Conservation (phyloP, 2,113 vertebrate species). For the Cercopithecus mona region DNA sequence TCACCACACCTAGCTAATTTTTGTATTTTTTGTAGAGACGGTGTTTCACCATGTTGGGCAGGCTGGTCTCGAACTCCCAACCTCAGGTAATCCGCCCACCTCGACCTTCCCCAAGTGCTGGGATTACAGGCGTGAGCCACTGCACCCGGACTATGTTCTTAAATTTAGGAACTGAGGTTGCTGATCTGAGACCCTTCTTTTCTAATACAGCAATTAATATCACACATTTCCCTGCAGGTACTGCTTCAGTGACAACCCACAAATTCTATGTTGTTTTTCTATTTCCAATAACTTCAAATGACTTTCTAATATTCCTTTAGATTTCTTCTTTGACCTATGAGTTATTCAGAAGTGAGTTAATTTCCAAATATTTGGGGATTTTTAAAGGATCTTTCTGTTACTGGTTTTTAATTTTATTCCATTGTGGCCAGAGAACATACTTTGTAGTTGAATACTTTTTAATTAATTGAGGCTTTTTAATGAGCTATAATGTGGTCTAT, state of each 20-base stretch:
- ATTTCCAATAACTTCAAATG: neutral
- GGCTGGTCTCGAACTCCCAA: too few relatives aligned
- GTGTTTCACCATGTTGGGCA: too few relatives aligned
- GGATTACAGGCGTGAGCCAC: neutral
- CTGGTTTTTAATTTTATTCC: neutral
- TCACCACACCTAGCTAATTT: too few relatives aligned
- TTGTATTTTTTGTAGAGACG: too few relatives aligned
- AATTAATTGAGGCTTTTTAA: neutral
- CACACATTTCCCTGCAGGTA: neutral
- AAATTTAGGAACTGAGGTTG: neutral
- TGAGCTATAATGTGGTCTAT: neutral
- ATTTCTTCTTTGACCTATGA: neutral
- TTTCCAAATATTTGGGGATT: neutral
- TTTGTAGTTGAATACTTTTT: neutral
- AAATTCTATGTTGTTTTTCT: neutral
- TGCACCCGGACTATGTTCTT: neutral
- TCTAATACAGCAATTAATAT: neutral
- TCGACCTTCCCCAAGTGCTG: too few relatives aligned
- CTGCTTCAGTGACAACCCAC: neutral
- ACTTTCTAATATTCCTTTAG: neutral
- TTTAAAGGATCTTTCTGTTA: neutral
- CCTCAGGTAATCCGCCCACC: too few relatives aligned
- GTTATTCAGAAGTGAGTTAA: neutral
- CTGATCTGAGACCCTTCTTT: neutral
- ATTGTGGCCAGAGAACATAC: neutral